These are phyloP conservation scores for Griposia aprilina DNA, from an alignment of 2,888 invertebrate genomes.

Conservation along the genomic window DNA sequence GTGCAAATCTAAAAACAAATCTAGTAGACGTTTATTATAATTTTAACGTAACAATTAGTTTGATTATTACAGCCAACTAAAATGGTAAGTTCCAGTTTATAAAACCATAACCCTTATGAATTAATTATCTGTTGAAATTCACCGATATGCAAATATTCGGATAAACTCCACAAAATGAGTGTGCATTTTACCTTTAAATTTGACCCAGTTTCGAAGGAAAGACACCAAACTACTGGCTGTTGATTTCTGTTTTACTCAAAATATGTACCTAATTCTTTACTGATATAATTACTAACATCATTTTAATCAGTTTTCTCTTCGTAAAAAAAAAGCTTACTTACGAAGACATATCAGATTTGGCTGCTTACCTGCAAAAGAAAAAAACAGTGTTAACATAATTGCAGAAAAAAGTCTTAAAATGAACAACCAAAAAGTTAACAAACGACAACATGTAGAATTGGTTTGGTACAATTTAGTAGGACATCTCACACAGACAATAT, in stretches of 20 bases:
- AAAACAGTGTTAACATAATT: slow-evolving; percentile 7
- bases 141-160: not conserved
- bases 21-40: not conserved
- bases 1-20: not conserved
- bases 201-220: not conserved
- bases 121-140: not conserved
- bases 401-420: not conserved
- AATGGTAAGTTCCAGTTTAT: not conserved
- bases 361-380: slow-evolving; percentile 76
- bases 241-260: not conserved
- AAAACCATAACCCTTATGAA: not conserved
- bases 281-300: too few relatives aligned
- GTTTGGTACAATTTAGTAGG: not conserved
- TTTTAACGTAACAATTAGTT: not conserved
- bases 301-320: not conserved
- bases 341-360: slow-evolving; percentile 38
- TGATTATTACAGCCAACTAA: too few relatives aligned
- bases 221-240: not conserved
- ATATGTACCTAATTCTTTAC: not conserved
- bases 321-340: slow-evolving; percentile 53
- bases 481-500: not conserved
- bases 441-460: not conserved
- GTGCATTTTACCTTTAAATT: not conserved
- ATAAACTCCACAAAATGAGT: not conserved
- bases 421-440: not conserved